Evolutionary conservation across 2,888 invertebrate genomes (phyloP).

Genomic region (Nomada goodeniana): DNA sequence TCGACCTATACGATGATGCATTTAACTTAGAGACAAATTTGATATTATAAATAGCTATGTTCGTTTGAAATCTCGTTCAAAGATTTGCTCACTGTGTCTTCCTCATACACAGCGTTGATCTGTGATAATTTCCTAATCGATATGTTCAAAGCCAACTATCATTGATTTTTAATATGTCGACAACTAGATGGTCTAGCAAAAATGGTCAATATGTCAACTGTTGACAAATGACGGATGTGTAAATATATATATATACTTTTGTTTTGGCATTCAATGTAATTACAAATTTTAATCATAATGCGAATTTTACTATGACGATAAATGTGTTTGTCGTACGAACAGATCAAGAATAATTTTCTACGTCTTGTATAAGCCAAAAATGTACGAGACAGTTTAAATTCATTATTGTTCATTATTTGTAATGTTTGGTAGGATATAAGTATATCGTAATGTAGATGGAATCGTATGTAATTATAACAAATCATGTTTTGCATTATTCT

Average conservation of each 20-base stretch:
- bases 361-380: conserved; percentile 40
- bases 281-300: conserved; percentile 33
- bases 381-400: conserved; percentile 26
- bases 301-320: conserved; percentile 18
- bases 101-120: conserved; percentile 78
- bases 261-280: conserved; percentile 24
- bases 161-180: conserved; percentile 38
- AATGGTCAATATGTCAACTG: conserved; percentile 1
- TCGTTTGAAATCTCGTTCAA: conserved; percentile 57
- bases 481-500: not conserved
- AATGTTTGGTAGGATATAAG: conserved; percentile 37
- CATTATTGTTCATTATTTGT: conserved; percentile 36
- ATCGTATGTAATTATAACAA: conserved; percentile 18
- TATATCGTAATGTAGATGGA: conserved; percentile 49
- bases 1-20: conserved; percentile 77
- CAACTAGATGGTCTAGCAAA: conserved; percentile 29
- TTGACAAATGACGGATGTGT: conserved; percentile 24
- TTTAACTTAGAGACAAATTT: conserved; percentile 62
- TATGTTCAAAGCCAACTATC: conserved; percentile 39
- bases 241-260: conserved; percentile 27
- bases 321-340: conserved; percentile 27
- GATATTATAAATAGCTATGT: conserved; percentile 49
- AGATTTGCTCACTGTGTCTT: conserved; percentile 80
- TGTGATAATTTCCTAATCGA: conserved; percentile 73
- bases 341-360: conserved; percentile 43